Conservation (phyloP, 2,797 vertebrate genomes). For the Pangasius mekongensis region DNA sequence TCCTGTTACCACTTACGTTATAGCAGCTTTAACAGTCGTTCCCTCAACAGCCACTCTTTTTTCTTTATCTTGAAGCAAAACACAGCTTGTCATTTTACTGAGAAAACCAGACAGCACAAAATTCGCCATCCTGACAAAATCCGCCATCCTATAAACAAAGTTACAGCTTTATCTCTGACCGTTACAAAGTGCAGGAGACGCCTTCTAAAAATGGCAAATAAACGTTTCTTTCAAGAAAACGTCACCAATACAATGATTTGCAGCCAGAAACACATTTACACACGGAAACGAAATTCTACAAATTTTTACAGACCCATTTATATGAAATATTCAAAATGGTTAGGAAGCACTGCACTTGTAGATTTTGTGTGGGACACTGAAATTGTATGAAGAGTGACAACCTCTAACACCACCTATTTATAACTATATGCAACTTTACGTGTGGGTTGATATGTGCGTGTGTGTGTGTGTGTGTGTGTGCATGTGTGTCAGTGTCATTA, state of each 20-base stretch:
- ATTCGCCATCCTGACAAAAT: neutral
- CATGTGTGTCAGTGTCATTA: neutral
- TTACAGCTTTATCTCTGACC: neutral
- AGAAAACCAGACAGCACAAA: neutral
- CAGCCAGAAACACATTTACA: neutral
- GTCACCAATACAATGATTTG: no score
- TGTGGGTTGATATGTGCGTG: neutral
- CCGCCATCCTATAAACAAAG: neutral
- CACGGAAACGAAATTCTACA: neutral
- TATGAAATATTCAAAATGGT: neutral
- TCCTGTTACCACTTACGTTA: neutral
- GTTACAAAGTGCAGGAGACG: neutral
- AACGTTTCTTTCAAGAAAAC: neutral
- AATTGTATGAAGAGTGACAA: neutral
- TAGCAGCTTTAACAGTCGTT: neutral
- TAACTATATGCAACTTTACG: neutral
- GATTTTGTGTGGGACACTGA: neutral
- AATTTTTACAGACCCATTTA: no score
- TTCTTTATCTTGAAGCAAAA: neutral
- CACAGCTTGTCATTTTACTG: neutral
- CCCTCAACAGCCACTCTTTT: neutral
- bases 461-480: neutral
- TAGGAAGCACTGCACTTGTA: neutral
- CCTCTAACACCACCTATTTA: neutral
- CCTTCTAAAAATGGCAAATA: neutral